Percentiles rank a stretch among this genome's conserved stretches.
phyloP scores from a whole-genome alignment of 1,140 invertebrate species.

The Aphelinus atriplicis region DNA sequence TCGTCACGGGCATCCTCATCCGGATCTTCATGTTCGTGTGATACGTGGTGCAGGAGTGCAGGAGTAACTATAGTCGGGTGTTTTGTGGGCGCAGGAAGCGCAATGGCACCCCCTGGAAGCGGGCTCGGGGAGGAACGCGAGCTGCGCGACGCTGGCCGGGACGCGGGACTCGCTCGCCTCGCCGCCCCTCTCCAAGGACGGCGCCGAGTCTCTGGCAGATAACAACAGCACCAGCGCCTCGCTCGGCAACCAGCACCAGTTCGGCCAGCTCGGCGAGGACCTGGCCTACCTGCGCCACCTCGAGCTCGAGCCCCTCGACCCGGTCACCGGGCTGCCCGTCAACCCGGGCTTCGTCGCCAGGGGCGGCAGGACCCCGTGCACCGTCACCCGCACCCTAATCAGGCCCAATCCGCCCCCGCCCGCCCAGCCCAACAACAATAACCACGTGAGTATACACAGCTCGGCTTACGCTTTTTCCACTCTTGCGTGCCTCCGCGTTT shows the following conservation, averaged over 20 bases:
- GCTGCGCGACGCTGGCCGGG: conserved; percentile 36
- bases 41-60: conserved; percentile 34
- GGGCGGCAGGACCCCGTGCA: conserved; percentile 83
- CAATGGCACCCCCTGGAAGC: conserved; percentile 66
- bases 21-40: conserved; percentile 60
- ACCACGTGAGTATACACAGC: too few relatives aligned
- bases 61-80: too few relatives aligned
- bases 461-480: too few relatives aligned
- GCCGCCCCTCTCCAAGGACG: conserved; percentile 58
- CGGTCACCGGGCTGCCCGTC: conserved; percentile 54
- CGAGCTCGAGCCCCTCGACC: conserved; percentile 77
- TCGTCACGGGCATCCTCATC: conserved; percentile 58
- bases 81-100: conserved; percentile 56
- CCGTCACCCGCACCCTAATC: conserved; percentile 74
- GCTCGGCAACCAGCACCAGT: conserved; percentile 40
- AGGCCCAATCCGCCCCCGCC: conserved; percentile 41
- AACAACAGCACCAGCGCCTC: conserved; percentile 58
- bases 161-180: conserved; percentile 47
- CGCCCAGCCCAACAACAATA: too few relatives aligned
- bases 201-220: conserved; percentile 52
- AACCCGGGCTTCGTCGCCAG: conserved; percentile 62
- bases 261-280: conserved; percentile 61
- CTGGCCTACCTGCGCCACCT: conserved; percentile 78
- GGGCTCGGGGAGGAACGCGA: conserved; percentile 60
- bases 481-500: too few relatives aligned